Base-by-base conservation (phyloP, 2,888 invertebrate genomes). In the Belgica antarctica region DNA sequence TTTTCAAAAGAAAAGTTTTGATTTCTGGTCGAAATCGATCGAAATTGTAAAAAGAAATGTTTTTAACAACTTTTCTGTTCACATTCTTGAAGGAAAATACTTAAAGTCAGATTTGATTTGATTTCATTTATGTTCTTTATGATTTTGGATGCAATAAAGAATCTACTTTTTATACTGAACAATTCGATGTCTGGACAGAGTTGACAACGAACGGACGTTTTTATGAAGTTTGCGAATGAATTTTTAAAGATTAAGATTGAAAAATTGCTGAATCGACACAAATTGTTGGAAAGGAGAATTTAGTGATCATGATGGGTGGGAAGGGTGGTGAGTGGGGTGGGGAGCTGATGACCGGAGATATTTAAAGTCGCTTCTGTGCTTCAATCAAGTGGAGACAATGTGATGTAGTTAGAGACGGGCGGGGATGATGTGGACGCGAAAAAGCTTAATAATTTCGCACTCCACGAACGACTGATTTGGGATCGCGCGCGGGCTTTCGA, bases 121-220 rank as follows among this genome's bases (percentile, higher is more conserved):
- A 31, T 31, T 31, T 31, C 31, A 31, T 31, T 31, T 4, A 7
- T 31, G 17, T n/a, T 46, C 46, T 3, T 7, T 46, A 46, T n/a
- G n/a, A n/a, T 46, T 52, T 52, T 52, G 52, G 22, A 2, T 15
- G 52, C 52, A 52, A 52, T 52, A 52, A 52, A 52, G 17, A 47
- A 22, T 52, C 24, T 52, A 4, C 4, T 24, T 59, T 27, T 59
- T 19, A 12, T 59, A 27, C 27, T 59, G 25, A 52, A 22, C 27
- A 59, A 59, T 27, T 27, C 12, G 24, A 59, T 27, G n/a, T 59
- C 59, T 27, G 52, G 46, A 59, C 12, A 59, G 17, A 10, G 15
- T n/a, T n/a, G 8, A 59, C 59, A 59, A 59, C 59, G 59, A 59
- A 59, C n/a, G n/a, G n/a, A n/a, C n/a, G n/a, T n/a, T n/a, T n/a